Percentiles rank a stretch among this genome's conserved stretches.
Evolutionary conservation across 2,888 invertebrate genomes (phyloP).

Genomic region (Papilio protenor): DNA sequence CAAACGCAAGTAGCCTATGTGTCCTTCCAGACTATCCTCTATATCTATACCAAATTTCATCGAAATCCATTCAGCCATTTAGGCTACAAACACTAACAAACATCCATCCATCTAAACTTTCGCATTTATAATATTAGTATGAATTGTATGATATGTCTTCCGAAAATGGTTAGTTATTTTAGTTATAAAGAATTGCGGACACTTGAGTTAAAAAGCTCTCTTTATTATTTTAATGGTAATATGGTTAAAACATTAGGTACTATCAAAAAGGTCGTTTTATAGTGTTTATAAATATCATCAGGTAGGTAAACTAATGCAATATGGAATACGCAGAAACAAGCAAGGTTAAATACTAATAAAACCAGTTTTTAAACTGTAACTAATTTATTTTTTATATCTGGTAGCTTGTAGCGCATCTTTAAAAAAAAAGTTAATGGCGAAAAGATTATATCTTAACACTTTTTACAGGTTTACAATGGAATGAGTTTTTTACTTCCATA

Average conservation of each 20-base stretch:
- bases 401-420: neutral
- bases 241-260: neutral
- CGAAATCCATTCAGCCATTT: too few relatives aligned
- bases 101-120: too few relatives aligned
- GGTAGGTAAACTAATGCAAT: neutral
- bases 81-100: too few relatives aligned
- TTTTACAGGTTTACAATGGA: slow-evolving; percentile 85
- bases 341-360: neutral
- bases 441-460: slow-evolving; percentile 18
- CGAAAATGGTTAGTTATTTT: neutral
- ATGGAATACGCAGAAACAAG: neutral
- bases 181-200: neutral
- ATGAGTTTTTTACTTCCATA: slow-evolving; percentile 85
- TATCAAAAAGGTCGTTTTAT: neutral
- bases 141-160: neutral
- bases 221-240: too few relatives aligned
- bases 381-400: neutral
- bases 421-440: neutral
- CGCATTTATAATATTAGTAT: too few relatives aligned
- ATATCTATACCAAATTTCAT: too few relatives aligned
- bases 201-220: too few relatives aligned
- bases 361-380: neutral
- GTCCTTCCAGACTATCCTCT: too few relatives aligned
- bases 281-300: slow-evolving; percentile 2
- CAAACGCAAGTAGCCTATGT: too few relatives aligned